These are phyloP conservation scores for Agrotis clavis DNA, from an alignment of 2,888 invertebrate species.

Conservation along the genomic window DNA sequence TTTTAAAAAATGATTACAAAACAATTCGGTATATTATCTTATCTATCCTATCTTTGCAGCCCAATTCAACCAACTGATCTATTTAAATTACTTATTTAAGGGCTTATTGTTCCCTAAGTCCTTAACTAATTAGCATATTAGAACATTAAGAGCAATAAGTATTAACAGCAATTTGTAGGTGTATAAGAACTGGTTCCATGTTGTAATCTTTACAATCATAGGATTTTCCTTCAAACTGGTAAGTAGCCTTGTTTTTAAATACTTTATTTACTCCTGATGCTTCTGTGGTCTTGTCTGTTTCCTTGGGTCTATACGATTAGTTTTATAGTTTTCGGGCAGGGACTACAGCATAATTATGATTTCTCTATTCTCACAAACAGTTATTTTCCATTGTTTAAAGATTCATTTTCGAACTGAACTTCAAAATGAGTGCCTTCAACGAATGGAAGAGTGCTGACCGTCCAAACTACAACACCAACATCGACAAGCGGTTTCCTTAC, in stretches of 20 bases:
- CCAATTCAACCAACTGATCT: no score
- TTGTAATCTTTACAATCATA: neutral
- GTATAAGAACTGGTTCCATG: neutral
- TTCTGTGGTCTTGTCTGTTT: neutral
- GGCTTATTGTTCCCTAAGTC: no score
- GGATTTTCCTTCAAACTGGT: neutral
- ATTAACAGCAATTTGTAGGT: neutral
- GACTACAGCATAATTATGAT: no score
- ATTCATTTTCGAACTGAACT: neutral
- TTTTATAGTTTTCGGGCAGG: neutral
- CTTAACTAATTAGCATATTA: no score
- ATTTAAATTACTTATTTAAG: no score
- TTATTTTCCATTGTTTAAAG: constrained; percentile 8
- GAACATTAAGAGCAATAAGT: no score
- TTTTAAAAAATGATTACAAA: no score
- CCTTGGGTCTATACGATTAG: neutral
- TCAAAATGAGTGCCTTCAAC: constrained; percentile 27
- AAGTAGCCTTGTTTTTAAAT: neutral
- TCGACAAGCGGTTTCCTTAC: constrained; percentile 70
- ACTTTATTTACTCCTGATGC: neutral
- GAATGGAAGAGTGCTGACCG: constrained; percentile 48
- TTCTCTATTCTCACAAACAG: neutral
- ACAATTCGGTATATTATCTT: no score
- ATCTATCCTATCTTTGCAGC: no score
- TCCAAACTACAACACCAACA: constrained; percentile 69